Percentiles rank a stretch among this genome's conserved stretches.
Conservation (phyloP, 2,797 vertebrate genomes). For the Zalophus californianus region DNA sequence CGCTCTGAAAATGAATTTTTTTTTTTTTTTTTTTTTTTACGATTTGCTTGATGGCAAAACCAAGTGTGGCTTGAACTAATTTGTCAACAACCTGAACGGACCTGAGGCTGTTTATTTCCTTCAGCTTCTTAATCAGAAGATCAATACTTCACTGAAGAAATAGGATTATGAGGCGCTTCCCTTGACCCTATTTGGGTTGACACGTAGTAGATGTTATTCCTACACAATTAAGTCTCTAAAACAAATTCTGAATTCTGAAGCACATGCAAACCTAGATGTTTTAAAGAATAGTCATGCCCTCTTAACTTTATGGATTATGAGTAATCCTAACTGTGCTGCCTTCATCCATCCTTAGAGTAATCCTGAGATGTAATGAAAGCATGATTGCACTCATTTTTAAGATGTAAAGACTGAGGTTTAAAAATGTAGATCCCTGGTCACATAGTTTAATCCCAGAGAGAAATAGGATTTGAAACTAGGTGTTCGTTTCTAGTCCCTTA, state of each 20-base stretch:
- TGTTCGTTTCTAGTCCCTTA: not conserved
- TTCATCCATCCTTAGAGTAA: not conserved
- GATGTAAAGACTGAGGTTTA: not conserved
- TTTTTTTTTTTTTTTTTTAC: not conserved
- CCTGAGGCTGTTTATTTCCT: not conserved
- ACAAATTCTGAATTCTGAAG: not conserved
- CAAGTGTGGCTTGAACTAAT: not conserved
- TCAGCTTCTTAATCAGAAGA: not conserved
- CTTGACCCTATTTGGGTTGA: not conserved
- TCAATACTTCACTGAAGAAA: conserved; percentile 32
- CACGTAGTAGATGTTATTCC: not conserved
- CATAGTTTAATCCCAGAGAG: not conserved
- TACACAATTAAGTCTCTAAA: not conserved
- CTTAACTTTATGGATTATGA: not conserved
- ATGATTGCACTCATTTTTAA: not conserved
- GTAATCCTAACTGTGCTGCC: not conserved
- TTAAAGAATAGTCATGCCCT: not conserved
- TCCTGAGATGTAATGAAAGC: not conserved
- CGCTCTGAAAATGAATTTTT: not conserved
- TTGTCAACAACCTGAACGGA: not conserved
- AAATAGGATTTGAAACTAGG: not conserved
- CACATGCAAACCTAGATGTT: not conserved
- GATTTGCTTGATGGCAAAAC: not conserved
- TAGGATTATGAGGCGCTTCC: not conserved
- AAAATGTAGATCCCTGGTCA: not conserved